Evolutionary conservation across 2,888 invertebrate species (phyloP), one percentile per base, ranked within the genome.

Genomic region (Digitonthophagus gazella): DNA sequence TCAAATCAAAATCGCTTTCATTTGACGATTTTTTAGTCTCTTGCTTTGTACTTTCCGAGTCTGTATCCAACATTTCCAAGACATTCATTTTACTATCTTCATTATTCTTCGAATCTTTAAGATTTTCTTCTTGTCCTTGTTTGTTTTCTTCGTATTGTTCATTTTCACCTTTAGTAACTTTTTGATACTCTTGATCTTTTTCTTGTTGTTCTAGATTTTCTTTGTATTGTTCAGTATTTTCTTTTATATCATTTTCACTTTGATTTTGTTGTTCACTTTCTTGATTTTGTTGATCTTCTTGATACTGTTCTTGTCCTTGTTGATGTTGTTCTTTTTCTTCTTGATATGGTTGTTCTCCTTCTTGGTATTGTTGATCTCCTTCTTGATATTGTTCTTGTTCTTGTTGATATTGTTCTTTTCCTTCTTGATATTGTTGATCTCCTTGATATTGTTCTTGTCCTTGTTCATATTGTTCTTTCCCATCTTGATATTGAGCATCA

Each of bases 1-100:
- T 82, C 73, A 82, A 80, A 74, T 82, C 82, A 75, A 83, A 83
- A 78, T 83, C 83, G 75, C 81, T 82, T 64, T 82, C 82, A 71
- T 81, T 81, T 4, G 82, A 80, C n/a, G 61, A n/a, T 57, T 57
- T 57, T 16, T 15, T 16, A n/a, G 78, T 78, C 2, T 78, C 78
- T 73, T 79, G 80, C 63, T 78, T 77, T 68, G 76, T 76, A 71
- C 79, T 81, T 73, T 82, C 82, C 3, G 81, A 80, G 71, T 83
- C 83, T 0, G 83, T 82, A 71, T 83, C 83, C 58, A 83, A 74
- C 74, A 83, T 77, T 19, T 82, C 79, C 73, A 82, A 73, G 6
- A 83, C 78, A 68, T 81, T 81, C 15, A 57, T 19, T 20, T 66
- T 66, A 44, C 55, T 66, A 14, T 70, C 67, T 18, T 69, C 66